Conservation (phyloP, 1,140 invertebrate species). For the Rhyacophila brunnea region DNA sequence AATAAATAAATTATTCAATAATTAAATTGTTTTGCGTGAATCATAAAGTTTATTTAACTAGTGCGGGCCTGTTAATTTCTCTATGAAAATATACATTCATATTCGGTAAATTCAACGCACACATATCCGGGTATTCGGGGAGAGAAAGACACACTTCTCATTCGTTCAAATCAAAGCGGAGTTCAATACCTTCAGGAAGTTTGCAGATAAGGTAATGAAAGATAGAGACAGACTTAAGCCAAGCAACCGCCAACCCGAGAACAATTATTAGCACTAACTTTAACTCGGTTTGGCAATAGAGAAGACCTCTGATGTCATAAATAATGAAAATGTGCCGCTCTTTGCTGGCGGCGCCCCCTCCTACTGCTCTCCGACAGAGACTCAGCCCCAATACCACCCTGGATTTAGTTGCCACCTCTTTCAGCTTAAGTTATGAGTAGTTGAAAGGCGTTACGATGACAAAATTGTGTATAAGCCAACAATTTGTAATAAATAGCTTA, state of each 20-base stretch:
- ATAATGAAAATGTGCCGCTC: constrained; percentile 43
- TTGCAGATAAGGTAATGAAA: constrained; percentile 12
- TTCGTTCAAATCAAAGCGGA: constrained; percentile 19
- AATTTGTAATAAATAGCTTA: constrained; percentile 12
- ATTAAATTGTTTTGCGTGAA: no score
- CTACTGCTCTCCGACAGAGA: not conserved
- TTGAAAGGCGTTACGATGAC: constrained; percentile 30
- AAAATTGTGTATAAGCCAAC: constrained; percentile 9
- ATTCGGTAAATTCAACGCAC: no score
- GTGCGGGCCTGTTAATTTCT: no score
- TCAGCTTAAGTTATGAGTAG: constrained; percentile 28
- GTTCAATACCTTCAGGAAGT: constrained; percentile 5
- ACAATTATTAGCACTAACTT: constrained; percentile 45
- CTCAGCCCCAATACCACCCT: not conserved
- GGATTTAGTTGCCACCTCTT: not conserved
- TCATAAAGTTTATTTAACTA: no score
- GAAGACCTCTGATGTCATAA: constrained; percentile 46
- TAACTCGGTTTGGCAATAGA: constrained; percentile 42
- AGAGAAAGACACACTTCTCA: constrained; percentile 5
- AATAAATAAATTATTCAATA: no score
- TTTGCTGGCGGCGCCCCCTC: constrained; percentile 19
- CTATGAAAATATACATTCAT: no score
- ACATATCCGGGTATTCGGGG: not conserved
- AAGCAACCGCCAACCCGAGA: constrained; percentile 35
- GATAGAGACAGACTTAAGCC: constrained; percentile 28